Conservation (phyloP, 2,113 vertebrate genomes). For the Rissa tridactyla region DNA sequence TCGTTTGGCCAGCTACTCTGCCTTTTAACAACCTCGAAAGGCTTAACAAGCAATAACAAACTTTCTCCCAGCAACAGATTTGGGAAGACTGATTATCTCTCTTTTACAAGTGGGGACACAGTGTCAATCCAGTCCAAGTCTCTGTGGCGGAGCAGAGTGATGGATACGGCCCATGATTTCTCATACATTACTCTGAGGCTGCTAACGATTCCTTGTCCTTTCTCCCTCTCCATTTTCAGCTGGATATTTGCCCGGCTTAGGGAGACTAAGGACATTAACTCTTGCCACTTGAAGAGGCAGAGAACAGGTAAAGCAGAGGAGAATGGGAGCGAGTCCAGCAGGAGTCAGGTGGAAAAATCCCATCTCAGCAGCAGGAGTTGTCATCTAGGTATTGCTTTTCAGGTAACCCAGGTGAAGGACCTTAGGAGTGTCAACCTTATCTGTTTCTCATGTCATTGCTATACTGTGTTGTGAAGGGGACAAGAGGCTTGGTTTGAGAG, state of each 20-base stretch:
- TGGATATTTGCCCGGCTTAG: background rate
- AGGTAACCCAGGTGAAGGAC: background rate
- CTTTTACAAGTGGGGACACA: background rate
- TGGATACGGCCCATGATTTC: background rate
- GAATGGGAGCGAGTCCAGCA: accelerated
- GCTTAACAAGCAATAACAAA: background rate
- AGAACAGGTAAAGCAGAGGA: background rate
- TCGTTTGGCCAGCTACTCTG: background rate
- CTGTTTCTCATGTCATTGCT: background rate
- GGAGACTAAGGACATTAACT: background rate
- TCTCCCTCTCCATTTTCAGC: background rate
- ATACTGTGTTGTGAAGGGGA: background rate
- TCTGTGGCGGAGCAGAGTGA: background rate
- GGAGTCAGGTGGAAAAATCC: background rate
- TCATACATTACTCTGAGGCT: background rate
- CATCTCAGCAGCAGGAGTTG: background rate
- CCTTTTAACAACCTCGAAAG: background rate
- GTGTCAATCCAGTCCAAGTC: background rate
- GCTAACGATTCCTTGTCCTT: background rate
- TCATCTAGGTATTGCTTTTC: background rate
- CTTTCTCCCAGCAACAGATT: conserved; percentile 20
- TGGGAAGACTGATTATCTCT: background rate
- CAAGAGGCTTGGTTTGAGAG: background rate
- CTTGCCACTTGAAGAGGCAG: background rate
- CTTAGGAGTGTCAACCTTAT: background rate